Percentiles rank a stretch among this genome's conserved stretches.
phyloP scores from a whole-genome alignment of 2,113 vertebrate genomes.

The Baryphthengus martii region DNA sequence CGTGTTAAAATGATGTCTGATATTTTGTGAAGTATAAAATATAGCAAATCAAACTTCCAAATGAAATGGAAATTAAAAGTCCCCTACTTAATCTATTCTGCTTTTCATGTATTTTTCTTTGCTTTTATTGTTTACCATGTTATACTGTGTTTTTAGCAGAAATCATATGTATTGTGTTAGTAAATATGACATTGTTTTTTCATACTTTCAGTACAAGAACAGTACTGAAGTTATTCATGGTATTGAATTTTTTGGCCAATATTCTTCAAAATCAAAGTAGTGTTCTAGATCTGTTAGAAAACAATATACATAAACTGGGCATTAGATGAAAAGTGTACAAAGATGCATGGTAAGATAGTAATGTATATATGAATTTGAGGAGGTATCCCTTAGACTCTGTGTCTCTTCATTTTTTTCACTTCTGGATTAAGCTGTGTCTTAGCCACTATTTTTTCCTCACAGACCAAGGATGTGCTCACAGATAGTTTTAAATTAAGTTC shows the following conservation, averaged over 20 bases:
- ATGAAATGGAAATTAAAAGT: not conserved
- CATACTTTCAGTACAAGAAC: not conserved
- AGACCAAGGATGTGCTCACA: not conserved
- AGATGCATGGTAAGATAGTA: not conserved
- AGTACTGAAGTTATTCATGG: not conserved
- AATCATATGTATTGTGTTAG: not conserved
- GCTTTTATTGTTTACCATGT: not conserved
- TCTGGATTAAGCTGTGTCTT: not conserved
- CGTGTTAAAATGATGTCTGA: not conserved
- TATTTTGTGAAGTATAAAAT: not conserved
- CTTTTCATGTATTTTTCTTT: not conserved
- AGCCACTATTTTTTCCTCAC: not conserved
- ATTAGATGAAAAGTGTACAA: not conserved
- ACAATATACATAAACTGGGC: not conserved
- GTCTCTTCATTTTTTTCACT: not conserved
- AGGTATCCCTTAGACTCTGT: rapidly evolving
- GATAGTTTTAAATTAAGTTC: not conserved
- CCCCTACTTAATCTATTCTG: not conserved
- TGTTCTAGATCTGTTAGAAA: not conserved
- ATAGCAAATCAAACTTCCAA: not conserved
- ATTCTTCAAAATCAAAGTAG: not conserved
- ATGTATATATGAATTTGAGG: not conserved
- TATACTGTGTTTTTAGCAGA: not conserved
- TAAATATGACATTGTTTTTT: not conserved
- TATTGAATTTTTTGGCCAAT: too few relatives aligned